These are phyloP conservation scores for Eubasilissa splendida DNA, from an alignment of 2,888 invertebrate species.

Conservation along the genomic window DNA sequence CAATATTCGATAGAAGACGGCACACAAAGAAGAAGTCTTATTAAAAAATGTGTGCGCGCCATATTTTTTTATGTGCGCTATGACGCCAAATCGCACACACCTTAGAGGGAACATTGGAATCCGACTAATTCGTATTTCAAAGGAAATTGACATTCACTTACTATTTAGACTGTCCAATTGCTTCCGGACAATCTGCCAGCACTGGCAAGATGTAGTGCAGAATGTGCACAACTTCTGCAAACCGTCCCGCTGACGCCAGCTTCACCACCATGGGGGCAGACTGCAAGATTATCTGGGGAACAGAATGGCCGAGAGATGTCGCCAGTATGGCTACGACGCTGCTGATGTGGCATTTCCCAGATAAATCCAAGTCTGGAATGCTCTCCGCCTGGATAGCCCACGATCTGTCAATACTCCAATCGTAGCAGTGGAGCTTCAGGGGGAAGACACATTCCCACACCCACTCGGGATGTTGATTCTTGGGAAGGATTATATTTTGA, in stretches of 20 bases:
- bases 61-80: too few relatives aligned
- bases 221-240: constrained; percentile 65
- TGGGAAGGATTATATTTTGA: constrained; percentile 40
- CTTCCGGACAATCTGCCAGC: constrained; percentile 67
- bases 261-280: constrained; percentile 64
- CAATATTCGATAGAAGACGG: too few relatives aligned
- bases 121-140: too few relatives aligned
- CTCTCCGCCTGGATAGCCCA: constrained; percentile 47
- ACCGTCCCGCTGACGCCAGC: constrained; percentile 61
- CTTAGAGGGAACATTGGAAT: too few relatives aligned
- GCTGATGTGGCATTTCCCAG: constrained; percentile 56
- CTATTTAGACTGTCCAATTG: constrained; percentile 62
- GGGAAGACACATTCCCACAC: constrained; percentile 64
- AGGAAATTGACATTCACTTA: constrained; percentile 31
- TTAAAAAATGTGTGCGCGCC: not conserved
- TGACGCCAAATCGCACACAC: too few relatives aligned
- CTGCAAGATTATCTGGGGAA: constrained; percentile 66
- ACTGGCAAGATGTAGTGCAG: constrained; percentile 65
- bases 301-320: constrained; percentile 67
- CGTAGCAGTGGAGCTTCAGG: constrained; percentile 64
- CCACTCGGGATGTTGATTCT: constrained; percentile 62
- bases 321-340: constrained; percentile 62
- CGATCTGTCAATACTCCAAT: constrained; percentile 61
- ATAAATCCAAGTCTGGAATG: constrained; percentile 40
- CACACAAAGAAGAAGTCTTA: not conserved